Percentiles rank a stretch among this genome's conserved stretches.
Conservation (phyloP, 2,797 vertebrate genomes). For the Gorsachius magnificus region DNA sequence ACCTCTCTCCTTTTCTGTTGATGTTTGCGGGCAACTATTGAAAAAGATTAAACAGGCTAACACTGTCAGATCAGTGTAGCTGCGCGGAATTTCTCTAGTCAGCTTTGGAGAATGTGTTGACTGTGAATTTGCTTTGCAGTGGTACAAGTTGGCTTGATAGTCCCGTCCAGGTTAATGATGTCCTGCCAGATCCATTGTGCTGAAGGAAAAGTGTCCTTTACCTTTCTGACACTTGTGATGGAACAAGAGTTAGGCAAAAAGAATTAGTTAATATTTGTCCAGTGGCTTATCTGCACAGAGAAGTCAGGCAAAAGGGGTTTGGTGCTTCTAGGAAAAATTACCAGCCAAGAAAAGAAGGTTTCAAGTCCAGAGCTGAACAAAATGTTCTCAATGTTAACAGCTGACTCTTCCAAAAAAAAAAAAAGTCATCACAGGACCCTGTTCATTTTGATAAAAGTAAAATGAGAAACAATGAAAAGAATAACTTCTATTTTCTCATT, state of each 20-base stretch:
- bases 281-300: neutral
- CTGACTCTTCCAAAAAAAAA: neutral
- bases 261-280: slow-evolving; percentile 31
- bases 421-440: neutral
- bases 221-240: neutral
- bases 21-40: neutral
- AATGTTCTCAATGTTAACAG: neutral
- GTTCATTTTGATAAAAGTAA: neutral
- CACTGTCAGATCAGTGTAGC: neutral
- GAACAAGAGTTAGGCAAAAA: neutral
- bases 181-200: neutral
- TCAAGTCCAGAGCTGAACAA: neutral
- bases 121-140: neutral
- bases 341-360: neutral
- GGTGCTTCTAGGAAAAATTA: slow-evolving; percentile 29
- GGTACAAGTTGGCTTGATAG: neutral
- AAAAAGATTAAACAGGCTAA: neutral
- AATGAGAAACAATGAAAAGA: neutral
- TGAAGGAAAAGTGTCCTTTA: slow-evolving; percentile 1
- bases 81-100: neutral
- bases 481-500: neutral
- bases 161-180: neutral
- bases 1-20: neutral
- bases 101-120: neutral
- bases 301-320: neutral